These are phyloP conservation scores for Furnarius figulus DNA, from an alignment of 2,113 vertebrate genomes.

Conservation along the genomic window DNA sequence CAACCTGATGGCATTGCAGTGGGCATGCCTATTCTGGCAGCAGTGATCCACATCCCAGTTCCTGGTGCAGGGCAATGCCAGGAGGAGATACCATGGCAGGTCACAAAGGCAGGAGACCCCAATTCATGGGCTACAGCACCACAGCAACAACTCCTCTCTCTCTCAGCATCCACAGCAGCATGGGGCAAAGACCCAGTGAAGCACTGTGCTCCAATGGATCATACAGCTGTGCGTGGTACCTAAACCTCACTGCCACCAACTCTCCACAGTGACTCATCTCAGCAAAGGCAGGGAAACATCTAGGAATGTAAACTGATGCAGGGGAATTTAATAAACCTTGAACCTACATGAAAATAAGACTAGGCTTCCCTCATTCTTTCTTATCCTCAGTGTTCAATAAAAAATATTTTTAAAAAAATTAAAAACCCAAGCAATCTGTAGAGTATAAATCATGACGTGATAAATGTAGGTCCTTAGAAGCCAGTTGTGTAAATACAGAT, in stretches of 20 bases:
- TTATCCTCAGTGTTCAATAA: neutral
- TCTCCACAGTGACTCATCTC: neutral
- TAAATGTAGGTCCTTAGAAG: conserved; percentile 66
- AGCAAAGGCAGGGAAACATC: neutral
- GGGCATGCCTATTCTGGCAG: conserved; percentile 28
- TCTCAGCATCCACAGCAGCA: neutral
- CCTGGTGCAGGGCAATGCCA: neutral
- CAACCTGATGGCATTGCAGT: neutral
- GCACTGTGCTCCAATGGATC: neutral
- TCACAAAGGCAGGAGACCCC: neutral
- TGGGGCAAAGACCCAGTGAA: fast-evolving
- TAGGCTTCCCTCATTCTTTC: neutral
- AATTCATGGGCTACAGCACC: neutral
- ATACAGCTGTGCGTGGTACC: fast-evolving
- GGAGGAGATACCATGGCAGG: neutral
- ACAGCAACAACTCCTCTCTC: neutral
- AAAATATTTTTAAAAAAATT: neutral
- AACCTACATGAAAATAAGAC: conserved; percentile 7
- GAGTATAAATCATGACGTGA: conserved; percentile 59
- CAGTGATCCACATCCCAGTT: neutral
- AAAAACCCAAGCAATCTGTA: conserved; percentile 11
- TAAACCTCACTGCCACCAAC: fast-evolving
- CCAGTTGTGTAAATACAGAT: conserved; percentile 67
- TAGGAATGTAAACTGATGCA: neutral
- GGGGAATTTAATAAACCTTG: neutral